Evolutionary conservation across 1,140 invertebrate species (phyloP).

Genomic region (Drosophila kurseongensis): DNA sequence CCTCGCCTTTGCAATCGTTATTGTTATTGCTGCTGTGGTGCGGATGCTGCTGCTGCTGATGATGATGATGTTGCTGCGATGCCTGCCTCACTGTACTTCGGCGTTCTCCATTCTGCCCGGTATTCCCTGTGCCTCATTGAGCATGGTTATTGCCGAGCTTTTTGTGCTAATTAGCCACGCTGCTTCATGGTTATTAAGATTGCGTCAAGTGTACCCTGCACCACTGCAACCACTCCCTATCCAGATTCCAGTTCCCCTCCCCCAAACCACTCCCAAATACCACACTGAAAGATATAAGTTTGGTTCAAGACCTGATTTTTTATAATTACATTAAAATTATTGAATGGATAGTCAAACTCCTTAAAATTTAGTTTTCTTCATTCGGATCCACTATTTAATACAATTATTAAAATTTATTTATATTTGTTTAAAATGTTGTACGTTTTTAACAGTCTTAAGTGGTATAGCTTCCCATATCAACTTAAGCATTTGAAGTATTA

Average conservation of each 20-base stretch:
- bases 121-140: slow-evolving; percentile 76
- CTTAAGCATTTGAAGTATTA: too few species aligned
- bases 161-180: slow-evolving; percentile 84
- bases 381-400: background rate
- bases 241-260: slow-evolving; percentile 11
- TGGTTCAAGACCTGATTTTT: background rate
- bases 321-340: too few species aligned
- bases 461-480: too few species aligned
- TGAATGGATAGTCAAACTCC: too few species aligned
- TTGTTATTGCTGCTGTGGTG: slow-evolving; percentile 45
- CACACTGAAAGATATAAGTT: slow-evolving; percentile 1
- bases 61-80: slow-evolving; percentile 4
- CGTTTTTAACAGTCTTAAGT: too few species aligned
- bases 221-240: slow-evolving; percentile 46
- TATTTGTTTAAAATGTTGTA: too few species aligned
- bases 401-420: background rate
- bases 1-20: slow-evolving; percentile 55
- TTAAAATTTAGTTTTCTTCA: too few species aligned
- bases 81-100: slow-evolving; percentile 25
- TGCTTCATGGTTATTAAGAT: slow-evolving; percentile 84
- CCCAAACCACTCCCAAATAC: slow-evolving; percentile 1
- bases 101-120: slow-evolving; percentile 21
- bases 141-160: slow-evolving; percentile 84
- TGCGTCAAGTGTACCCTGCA: slow-evolving; percentile 80
- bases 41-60: slow-evolving; percentile 36